Evolutionary conservation across 2,113 vertebrate genomes (phyloP).

Genomic region (Saguinus midas): DNA sequence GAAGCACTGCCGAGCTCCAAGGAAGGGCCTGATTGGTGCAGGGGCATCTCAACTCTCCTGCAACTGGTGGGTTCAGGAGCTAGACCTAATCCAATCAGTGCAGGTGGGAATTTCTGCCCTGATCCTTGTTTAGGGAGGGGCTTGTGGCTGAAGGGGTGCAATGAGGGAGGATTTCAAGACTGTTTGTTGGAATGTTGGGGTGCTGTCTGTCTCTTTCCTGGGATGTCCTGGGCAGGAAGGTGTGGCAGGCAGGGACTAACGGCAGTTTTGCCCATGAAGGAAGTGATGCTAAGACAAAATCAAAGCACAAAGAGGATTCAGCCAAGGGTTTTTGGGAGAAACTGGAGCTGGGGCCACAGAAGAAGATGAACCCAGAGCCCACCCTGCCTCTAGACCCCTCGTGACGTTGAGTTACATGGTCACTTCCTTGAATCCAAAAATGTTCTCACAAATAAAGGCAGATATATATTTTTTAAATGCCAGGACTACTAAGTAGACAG

Average conservation of each 20-base stretch:
- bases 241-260: neutral
- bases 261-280: neutral
- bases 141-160: too few relatives aligned
- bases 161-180: neutral
- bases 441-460: neutral
- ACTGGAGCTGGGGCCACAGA: neutral
- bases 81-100: neutral
- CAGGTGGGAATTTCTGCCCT: neutral
- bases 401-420: neutral
- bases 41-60: neutral
- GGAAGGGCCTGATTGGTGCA: neutral
- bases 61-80: neutral
- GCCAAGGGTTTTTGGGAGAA: neutral
- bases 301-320: too few relatives aligned
- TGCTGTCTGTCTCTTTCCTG: neutral
- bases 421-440: neutral
- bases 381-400: neutral
- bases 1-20: neutral
- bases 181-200: neutral
- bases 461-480: neutral
- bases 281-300: neutral
- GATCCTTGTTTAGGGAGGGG: neutral
- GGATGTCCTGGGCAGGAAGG: neutral
- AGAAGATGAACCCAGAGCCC: neutral
- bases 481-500: too few relatives aligned